phyloP scores from a whole-genome alignment of 2,113 vertebrate species.

The Ahaetulla prasina region DNA sequence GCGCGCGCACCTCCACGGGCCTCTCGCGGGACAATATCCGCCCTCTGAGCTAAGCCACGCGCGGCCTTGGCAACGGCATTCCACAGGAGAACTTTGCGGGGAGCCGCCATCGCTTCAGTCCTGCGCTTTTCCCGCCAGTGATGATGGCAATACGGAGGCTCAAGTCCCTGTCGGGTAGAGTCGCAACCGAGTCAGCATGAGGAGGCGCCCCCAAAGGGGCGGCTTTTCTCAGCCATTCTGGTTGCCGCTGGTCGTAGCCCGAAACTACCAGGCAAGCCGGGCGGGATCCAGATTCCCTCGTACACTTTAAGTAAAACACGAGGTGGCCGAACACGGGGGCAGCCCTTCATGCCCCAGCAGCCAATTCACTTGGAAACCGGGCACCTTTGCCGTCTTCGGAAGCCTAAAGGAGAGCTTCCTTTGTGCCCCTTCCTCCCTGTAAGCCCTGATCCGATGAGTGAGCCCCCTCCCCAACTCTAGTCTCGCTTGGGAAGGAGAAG shows the following conservation, averaged over 20 bases:
- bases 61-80: constrained; percentile 5
- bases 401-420: background rate
- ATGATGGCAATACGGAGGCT: background rate
- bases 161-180: background rate
- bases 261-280: background rate
- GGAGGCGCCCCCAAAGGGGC: background rate
- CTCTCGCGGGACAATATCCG: background rate
- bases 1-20: background rate
- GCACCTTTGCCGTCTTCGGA: background rate
- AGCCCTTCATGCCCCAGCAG: background rate
- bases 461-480: background rate
- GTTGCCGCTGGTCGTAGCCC: background rate
- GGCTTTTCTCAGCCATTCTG: background rate
- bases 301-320: background rate
- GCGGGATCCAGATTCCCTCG: background rate
- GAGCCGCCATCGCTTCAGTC: background rate
- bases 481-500: background rate
- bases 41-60: background rate
- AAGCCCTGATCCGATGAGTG: background rate
- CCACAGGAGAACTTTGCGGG: background rate
- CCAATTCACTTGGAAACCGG: background rate
- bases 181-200: background rate
- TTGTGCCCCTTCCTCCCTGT: background rate
- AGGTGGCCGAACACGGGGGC: background rate
- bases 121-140: background rate